Evolutionary conservation across 2,797 vertebrate species (phyloP).

Genomic region (Otus scops): DNA sequence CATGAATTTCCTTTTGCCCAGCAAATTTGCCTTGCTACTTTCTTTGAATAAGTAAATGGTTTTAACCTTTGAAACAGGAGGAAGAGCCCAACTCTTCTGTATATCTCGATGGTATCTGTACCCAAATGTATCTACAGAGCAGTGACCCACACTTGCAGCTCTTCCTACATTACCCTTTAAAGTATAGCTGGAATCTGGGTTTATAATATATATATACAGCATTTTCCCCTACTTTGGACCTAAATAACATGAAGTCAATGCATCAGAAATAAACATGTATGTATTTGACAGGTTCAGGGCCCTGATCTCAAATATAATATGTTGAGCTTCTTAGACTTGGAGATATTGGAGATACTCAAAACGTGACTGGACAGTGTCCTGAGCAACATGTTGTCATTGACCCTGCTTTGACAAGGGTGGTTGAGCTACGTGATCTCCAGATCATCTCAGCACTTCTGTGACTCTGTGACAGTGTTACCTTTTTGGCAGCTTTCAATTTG

Average conservation of each 20-base stretch:
- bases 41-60: neutral
- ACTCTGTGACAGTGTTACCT: neutral
- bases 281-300: neutral
- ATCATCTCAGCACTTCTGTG: neutral
- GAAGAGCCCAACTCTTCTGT: neutral
- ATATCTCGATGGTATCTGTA: neutral
- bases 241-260: neutral
- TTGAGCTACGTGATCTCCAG: neutral
- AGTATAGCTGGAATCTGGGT: neutral
- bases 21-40: neutral
- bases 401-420: neutral
- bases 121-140: neutral
- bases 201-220: neutral
- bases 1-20: neutral
- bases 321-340: neutral
- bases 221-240: neutral
- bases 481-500: neutral
- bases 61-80: neutral
- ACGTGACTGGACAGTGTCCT: neutral
- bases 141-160: neutral
- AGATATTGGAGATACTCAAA: neutral
- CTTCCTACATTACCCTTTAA: neutral
- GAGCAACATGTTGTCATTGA: neutral
- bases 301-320: neutral
- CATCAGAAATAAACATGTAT: neutral